Evolutionary conservation across 1,140 invertebrate species (phyloP).

Genomic region (Apis dorsata): DNA sequence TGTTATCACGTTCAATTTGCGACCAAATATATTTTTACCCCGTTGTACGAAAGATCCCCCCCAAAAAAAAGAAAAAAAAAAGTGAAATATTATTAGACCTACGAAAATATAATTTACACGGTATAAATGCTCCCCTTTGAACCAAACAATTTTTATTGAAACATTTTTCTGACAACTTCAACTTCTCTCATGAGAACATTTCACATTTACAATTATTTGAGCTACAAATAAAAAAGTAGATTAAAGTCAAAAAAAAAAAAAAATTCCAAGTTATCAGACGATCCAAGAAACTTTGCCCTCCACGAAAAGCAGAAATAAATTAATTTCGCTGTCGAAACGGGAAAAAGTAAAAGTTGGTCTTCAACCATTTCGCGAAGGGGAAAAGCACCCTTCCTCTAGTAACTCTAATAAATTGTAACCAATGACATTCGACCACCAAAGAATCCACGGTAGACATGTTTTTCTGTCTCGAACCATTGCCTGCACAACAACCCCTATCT

Average conservation of each 20-base stretch:
- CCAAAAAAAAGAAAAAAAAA: too few relatives aligned
- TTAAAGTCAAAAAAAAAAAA: too few relatives aligned
- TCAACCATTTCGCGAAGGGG: neutral
- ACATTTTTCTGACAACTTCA: too few relatives aligned
- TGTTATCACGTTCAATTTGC: neutral
- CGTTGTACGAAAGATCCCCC: neutral
- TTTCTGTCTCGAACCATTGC: slow-evolving; percentile 25
- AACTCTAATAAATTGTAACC: slow-evolving; percentile 46
- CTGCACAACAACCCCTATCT: neutral
- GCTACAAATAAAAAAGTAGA: neutral
- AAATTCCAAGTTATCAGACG: too few relatives aligned
- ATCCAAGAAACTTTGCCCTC: slow-evolving; percentile 38
- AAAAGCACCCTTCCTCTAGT: neutral
- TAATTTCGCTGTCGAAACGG: slow-evolving; percentile 49
- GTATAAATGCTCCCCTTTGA: too few relatives aligned
- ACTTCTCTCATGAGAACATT: too few relatives aligned
- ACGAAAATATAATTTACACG: too few relatives aligned
- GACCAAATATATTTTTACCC: neutral
- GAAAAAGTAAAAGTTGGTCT: slow-evolving; percentile 14
- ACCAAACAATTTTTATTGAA: too few relatives aligned
- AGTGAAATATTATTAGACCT: too few relatives aligned
- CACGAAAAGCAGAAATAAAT: slow-evolving; percentile 51
- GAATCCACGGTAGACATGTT: slow-evolving; percentile 35
- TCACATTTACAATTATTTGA: too few relatives aligned
- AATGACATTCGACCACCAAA: neutral